Evolutionary conservation across 2,888 invertebrate genomes (phyloP), one percentile per base, ranked within the genome.

Genomic region (Ischnura elegans): DNA sequence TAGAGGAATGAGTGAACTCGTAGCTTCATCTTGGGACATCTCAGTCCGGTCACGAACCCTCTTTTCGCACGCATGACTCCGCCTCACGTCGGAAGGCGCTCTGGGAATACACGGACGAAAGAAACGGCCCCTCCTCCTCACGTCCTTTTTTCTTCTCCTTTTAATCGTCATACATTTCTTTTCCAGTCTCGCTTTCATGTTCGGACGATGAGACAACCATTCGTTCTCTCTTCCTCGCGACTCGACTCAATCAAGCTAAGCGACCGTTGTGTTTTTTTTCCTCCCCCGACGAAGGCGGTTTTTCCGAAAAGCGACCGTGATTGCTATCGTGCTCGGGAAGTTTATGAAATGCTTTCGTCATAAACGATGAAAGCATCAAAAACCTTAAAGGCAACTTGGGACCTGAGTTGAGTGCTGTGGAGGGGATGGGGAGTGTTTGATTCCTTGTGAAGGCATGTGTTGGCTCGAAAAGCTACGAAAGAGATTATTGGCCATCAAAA

Each of bases 1-100:
- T 8, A 84, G 86, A 25, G 21, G 36, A 4, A 45, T 45, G 86
- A 86, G 86, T 76, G 36, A 76, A 76, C 76, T n/a, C 76, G 2
- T n/a, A 36, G 0, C 29, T 29, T 36, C n/a, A n/a, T n/a, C n/a
- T n/a, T n/a, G n/a, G 76, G 76, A 36, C 76, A 36, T 76, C 29
- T 76, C 76, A 76, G 76, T 76, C 36, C 29, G 76, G 76, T 76
- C 76, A 76, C 76, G 76, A 76, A 76, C 36, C 61, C 61, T 8
- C 25, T 61, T n/a, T 8, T 2, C 61, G 29, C 76, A 76, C 76
- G 36, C 76, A 36, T 2, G 61, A 25, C 61, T n/a, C 61, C n/a
- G n/a, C 61, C 6, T n/a, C 61, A n/a, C n/a, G 61, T 19, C 0
- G 6, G 25, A 4, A 3, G 76, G 29, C 10, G 36, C 76, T 76